Base-by-base conservation (phyloP, 2,113 vertebrate species). In the Cyprinodon brontotheroides region DNA sequence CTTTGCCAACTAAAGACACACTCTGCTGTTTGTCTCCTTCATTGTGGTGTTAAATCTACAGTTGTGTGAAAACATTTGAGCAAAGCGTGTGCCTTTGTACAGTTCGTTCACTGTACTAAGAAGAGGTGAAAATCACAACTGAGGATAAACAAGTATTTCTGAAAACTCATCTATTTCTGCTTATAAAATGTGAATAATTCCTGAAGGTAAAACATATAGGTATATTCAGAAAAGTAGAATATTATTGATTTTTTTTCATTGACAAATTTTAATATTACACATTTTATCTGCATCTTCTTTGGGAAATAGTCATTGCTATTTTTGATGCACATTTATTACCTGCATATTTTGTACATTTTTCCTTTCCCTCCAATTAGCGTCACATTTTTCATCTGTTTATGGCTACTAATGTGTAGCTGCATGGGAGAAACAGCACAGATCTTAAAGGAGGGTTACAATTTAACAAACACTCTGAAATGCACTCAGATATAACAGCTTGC, bases 401-500 rank as follows among this genome's bases (percentile, higher is more conserved):
- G 11, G 5, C 3, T 59, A 59, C 2, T 29, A 29, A 29, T 29
- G 29, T 29, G 29, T 1, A 1, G 29, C 29, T 2, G 37, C 11
- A 80, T 22, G 40, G 68, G 41, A 29, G 14, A 66, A 47, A 68
- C n/a, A 67, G 9, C 53, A 60, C 11, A 22, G 37, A 60, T 40
- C 8, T n/a, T 43, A 60, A 15, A 43, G 43, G 11, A 20, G 22
- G n/a, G 37, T 50, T 37, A 59, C 13, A 61, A 48, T 62, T 13
- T 13, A 73, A 41, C 57, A 80, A 29, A 82, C 64, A 60, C 43
- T 67, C 72, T 9, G 39, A 75, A 68, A 81, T 74, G 57, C 43
- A 80, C 47, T 38, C 60, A 38, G 71, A 36, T 48, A 80, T 59
- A 80, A 39, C 45, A 10, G 65, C 67, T 84, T 78, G 76, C 85